These are phyloP conservation scores for Temnothorax nylanderi DNA, from an alignment of 1,140 invertebrate species.

Conservation along the genomic window DNA sequence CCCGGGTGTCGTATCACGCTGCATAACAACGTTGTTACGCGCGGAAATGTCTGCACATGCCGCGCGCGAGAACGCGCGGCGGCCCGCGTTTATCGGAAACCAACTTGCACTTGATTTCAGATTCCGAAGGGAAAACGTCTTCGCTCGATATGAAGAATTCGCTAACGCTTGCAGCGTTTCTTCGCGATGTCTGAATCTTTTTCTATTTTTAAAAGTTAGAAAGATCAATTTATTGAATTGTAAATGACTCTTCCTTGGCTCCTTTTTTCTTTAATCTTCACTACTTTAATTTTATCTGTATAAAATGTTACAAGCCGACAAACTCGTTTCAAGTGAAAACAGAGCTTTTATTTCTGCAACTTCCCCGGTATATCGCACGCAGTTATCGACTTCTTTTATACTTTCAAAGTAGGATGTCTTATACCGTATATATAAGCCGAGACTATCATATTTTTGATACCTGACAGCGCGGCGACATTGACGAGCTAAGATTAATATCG, in stretches of 20 bases:
- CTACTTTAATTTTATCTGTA: not conserved
- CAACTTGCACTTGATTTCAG: conserved; percentile 2
- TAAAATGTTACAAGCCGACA: not conserved
- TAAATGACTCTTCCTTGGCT: not conserved
- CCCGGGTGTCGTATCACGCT: conserved; percentile 66
- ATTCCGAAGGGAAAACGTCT: not conserved
- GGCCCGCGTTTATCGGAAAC: not conserved
- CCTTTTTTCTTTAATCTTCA: not conserved
- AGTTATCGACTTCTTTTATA: not conserved
- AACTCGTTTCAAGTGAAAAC: not conserved
- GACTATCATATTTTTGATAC: not conserved
- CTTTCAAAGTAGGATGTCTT: not conserved
- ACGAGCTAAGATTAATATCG: not conserved
- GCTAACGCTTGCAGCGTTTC: not conserved
- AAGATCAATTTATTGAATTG: not conserved
- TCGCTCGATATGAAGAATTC: not conserved
- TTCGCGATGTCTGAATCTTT: not conserved
- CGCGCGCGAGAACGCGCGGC: conserved; percentile 29
- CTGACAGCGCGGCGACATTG: not conserved
- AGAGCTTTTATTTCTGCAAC: not conserved
- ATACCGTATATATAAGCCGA: not conserved
- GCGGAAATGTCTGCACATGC: conserved; percentile 35
- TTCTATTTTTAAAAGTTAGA: not conserved
- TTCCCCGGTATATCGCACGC: not conserved
- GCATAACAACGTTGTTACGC: conserved; percentile 61